Conservation (phyloP, 2,888 invertebrate species). For the Drosophila fulvimacula region DNA sequence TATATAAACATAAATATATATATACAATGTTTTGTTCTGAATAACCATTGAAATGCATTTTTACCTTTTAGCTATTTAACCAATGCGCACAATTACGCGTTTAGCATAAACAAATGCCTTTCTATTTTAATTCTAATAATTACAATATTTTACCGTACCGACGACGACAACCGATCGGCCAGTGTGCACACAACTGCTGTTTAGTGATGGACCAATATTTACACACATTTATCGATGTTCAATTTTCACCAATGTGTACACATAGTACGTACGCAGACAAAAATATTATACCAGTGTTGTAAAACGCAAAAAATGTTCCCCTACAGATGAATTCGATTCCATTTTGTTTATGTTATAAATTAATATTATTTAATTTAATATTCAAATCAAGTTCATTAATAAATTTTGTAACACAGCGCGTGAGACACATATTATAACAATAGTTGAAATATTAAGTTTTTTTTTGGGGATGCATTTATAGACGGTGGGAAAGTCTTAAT, state of each 20-base stretch:
- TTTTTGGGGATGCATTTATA: not conserved
- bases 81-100: conserved; percentile 41
- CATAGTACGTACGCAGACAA: not conserved
- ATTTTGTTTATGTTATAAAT: not conserved
- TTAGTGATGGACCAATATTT: not conserved
- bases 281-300: not conserved
- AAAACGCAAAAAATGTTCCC: not conserved
- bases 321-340: not conserved
- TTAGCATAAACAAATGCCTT: conserved; percentile 43
- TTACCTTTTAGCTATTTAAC: conserved; percentile 59
- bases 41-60: not conserved
- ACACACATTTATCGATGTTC: not conserved
- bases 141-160: conserved; percentile 50
- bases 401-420: too few species aligned
- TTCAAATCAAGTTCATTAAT: not conserved
- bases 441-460: not conserved
- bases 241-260: conserved; percentile 9
- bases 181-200: conserved; percentile 51
- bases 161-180: conserved; percentile 50
- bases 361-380: not conserved
- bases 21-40: not conserved
- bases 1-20: conserved; percentile 7
- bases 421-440: not conserved
- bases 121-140: conserved; percentile 44
- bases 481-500: not conserved